phyloP scores from a whole-genome alignment of 2,888 invertebrate species.

The Periphyllus acericola region DNA sequence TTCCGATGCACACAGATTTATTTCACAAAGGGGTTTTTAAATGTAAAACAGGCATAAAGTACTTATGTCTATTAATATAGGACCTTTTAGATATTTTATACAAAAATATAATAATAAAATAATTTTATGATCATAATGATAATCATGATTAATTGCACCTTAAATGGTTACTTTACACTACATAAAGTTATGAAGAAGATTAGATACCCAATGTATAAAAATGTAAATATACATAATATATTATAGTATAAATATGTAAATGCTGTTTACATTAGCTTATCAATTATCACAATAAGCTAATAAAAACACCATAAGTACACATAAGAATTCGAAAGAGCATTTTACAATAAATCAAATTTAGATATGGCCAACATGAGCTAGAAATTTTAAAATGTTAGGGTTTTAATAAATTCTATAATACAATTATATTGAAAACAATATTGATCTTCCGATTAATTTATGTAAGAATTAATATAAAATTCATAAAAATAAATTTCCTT shows the following conservation, averaged over 20 bases:
- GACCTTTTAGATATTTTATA: background rate
- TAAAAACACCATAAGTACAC: constrained; percentile 22
- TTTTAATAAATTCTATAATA: constrained; percentile 15
- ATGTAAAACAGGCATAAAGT: background rate
- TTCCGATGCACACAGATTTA: background rate
- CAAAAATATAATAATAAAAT: constrained; percentile 39
- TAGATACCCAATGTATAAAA: constrained; percentile 34
- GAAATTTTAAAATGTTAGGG: background rate
- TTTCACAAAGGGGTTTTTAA: background rate
- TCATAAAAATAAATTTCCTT: background rate
- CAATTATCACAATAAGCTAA: constrained; percentile 21
- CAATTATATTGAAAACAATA: background rate
- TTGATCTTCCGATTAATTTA: constrained; percentile 6
- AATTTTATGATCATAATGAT: constrained; percentile 13
- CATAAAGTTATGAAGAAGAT: constrained; percentile 26
- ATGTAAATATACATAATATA: constrained; percentile 18
- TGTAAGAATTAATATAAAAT: constrained; percentile 16
- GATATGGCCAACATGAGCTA: background rate
- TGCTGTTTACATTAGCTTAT: constrained; percentile 29
- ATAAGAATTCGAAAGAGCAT: constrained; percentile 1
- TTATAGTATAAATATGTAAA: background rate
- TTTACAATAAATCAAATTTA: constrained; percentile 20
- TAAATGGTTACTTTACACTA: constrained; percentile 35
- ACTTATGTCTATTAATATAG: background rate
- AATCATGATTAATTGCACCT: constrained; percentile 40